Percentiles rank a stretch among this genome's conserved stretches.
These are phyloP conservation scores for Drosophila parthenogenetica DNA, from an alignment of 2,888 invertebrate species.

Conservation along the genomic window DNA sequence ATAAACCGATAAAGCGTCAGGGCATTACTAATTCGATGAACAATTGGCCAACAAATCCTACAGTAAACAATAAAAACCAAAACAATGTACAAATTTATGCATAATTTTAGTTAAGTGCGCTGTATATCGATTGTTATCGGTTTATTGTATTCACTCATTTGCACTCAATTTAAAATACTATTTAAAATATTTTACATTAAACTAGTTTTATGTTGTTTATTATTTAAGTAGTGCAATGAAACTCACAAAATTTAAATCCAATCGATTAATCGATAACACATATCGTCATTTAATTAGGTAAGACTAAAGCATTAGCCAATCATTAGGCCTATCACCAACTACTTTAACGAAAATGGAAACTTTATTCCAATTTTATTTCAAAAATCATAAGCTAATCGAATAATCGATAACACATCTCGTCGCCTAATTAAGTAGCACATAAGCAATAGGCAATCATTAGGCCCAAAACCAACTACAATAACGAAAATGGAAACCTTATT, in stretches of 20 bases:
- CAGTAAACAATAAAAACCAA: slow-evolving; percentile 2
- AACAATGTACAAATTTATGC: slow-evolving; percentile 9
- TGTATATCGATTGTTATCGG: slow-evolving; percentile 68
- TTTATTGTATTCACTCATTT: slow-evolving; percentile 59
- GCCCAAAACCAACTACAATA: slow-evolving; percentile 41
- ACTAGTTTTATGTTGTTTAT: slow-evolving; percentile 29
- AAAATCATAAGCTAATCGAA: background rate
- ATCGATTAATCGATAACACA: slow-evolving; percentile 33
- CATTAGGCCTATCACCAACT: slow-evolving; percentile 57
- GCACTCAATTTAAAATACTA: slow-evolving; percentile 16
- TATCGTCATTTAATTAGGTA: slow-evolving; percentile 27
- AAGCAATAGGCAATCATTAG: slow-evolving; percentile 66
- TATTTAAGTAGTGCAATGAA: slow-evolving; percentile 46
- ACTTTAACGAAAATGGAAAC: slow-evolving; percentile 14
- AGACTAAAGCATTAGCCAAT: slow-evolving; percentile 49
- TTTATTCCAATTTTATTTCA: slow-evolving; percentile 20
- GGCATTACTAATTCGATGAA: slow-evolving; percentile 47
- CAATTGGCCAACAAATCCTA: slow-evolving; percentile 62
- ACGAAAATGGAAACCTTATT: slow-evolving; percentile 12
- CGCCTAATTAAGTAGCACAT: slow-evolving; percentile 28
- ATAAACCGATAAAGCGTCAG: slow-evolving; percentile 63
- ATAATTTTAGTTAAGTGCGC: slow-evolving; percentile 55
- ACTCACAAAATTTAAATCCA: slow-evolving; percentile 53
- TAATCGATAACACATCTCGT: slow-evolving; percentile 36
- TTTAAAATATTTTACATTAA: slow-evolving; percentile 5